Evolutionary conservation across 1,140 invertebrate species (phyloP).

Genomic region (Bombus balteatus): DNA sequence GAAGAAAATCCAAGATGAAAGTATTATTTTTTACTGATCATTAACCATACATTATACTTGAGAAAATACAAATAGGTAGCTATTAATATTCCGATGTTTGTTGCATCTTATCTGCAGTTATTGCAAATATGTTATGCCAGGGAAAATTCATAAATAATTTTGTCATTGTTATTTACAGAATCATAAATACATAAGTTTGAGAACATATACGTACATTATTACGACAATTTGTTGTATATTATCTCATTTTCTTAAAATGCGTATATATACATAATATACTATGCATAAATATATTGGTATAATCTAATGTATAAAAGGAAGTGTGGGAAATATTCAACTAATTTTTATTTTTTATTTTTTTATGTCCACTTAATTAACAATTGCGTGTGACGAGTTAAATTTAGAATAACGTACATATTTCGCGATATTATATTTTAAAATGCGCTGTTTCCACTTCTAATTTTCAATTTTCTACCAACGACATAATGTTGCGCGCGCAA

Average conservation of each 20-base stretch:
- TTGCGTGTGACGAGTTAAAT: not conserved
- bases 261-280: too few relatives aligned
- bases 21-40: not conserved
- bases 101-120: not conserved
- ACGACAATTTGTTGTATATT: not conserved
- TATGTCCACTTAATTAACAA: not conserved
- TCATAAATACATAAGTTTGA: not conserved
- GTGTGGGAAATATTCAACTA: not conserved
- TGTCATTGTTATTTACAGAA: slow-evolving; percentile 13
- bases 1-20: not conserved
- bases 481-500: slow-evolving; percentile 39
- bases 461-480: slow-evolving; percentile 28
- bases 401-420: not conserved
- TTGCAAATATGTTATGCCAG: not conserved
- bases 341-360: not conserved
- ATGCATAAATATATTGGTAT: not conserved
- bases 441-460: not conserved
- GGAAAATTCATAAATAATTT: not conserved
- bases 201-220: not conserved
- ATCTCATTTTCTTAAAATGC: not conserved
- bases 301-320: not conserved
- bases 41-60: not conserved
- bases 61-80: not conserved
- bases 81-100: not conserved
- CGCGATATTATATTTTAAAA: not conserved